These are phyloP conservation scores for Euglossa dilemma DNA, from an alignment of 1,140 invertebrate genomes.

Conservation along the genomic window DNA sequence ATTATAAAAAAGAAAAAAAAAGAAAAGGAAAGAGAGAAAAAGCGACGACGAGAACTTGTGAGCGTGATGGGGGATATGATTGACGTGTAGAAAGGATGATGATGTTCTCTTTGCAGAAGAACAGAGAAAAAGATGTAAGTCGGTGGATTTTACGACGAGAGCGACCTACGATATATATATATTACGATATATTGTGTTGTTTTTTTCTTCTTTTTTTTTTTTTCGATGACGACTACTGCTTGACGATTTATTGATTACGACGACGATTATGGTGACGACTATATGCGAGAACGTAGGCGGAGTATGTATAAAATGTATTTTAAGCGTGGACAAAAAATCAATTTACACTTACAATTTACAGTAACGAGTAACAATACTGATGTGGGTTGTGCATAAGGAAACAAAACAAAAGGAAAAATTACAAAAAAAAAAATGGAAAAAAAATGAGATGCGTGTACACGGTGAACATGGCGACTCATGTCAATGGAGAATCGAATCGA, in stretches of 20 bases:
- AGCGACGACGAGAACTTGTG: not conserved
- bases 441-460: constrained; percentile 27
- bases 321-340: constrained; percentile 69
- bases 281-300: constrained; percentile 52
- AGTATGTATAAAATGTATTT: constrained; percentile 76
- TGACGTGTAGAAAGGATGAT: not conserved
- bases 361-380: constrained; percentile 68
- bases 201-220: too few relatives aligned
- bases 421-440: constrained; percentile 37
- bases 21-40: constrained; percentile 13
- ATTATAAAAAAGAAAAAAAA: not conserved
- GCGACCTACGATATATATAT: constrained; percentile 14
- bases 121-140: not conserved
- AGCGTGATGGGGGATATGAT: not conserved
- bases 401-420: not conserved
- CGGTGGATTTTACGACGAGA: constrained; percentile 13
- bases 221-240: constrained; percentile 40
- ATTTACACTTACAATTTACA: constrained; percentile 69
- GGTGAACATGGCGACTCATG: constrained; percentile 63
- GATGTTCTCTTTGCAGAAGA: constrained; percentile 3
- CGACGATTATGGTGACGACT: constrained; percentile 55
- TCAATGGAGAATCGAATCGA: constrained; percentile 61
- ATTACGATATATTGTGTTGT: constrained; percentile 24
- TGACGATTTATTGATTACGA: constrained; percentile 43
- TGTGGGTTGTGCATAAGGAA: constrained; percentile 71